Percentiles rank a stretch among this genome's conserved stretches.
phyloP scores from a whole-genome alignment of 2,888 invertebrate genomes.

The Macrophya alboannulata region DNA sequence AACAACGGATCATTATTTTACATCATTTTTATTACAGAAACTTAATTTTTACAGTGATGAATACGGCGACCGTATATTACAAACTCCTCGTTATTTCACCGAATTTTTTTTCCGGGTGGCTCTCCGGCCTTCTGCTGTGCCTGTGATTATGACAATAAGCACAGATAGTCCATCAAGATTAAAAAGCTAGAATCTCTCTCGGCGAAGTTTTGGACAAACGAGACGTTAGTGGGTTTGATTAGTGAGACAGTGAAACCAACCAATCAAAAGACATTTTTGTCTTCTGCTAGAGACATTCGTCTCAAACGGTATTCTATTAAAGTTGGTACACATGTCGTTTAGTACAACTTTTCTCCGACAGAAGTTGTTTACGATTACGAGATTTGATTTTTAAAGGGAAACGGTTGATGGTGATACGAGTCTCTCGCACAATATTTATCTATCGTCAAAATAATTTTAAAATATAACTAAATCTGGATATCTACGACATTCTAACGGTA shows the following conservation, averaged over 20 bases:
- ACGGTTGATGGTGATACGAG: constrained; percentile 2
- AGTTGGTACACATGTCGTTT: not conserved
- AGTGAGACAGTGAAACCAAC: too few relatives aligned
- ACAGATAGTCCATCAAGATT: not conserved
- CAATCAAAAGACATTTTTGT: too few relatives aligned
- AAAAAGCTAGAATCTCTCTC: too few relatives aligned
- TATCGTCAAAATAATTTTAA: not conserved
- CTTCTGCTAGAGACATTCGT: not conserved
- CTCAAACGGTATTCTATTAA: not conserved
- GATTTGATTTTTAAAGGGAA: constrained; percentile 3
- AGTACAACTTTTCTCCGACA: not conserved
- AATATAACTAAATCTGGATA: not conserved
- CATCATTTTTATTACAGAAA: not conserved
- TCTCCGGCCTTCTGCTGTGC: constrained; percentile 41
- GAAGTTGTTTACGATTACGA: constrained; percentile 23
- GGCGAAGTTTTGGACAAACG: not conserved
- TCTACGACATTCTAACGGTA: not conserved
- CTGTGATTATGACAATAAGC: not conserved
- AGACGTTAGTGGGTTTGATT: too few relatives aligned
- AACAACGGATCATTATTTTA: constrained; percentile 43
- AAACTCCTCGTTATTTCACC: not conserved
- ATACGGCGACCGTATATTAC: not conserved
- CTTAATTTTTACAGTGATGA: not conserved
- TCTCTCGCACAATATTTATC: not conserved
- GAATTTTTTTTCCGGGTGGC: constrained; percentile 10